These are phyloP conservation scores for Carcina quercana DNA, from an alignment of 2,888 invertebrate species.

Conservation along the genomic window DNA sequence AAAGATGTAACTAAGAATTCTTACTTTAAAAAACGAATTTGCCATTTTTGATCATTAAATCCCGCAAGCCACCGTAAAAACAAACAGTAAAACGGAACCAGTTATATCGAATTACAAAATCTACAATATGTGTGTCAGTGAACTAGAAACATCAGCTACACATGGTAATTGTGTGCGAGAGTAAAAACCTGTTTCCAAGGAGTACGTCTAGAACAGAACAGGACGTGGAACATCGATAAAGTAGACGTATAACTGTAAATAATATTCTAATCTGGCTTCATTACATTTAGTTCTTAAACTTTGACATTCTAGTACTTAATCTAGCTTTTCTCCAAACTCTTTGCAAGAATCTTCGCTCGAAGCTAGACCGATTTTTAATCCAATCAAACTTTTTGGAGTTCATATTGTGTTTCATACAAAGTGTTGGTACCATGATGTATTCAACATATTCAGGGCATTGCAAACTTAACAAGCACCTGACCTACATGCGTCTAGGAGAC, in stretches of 20 bases:
- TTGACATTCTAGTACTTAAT: slow-evolving; percentile 16
- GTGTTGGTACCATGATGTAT: too few relatives aligned
- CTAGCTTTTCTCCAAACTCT: too few relatives aligned
- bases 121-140: slow-evolving; percentile 33
- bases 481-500: too few relatives aligned
- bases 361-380: too few relatives aligned
- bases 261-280: neutral
- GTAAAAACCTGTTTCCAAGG: slow-evolving; percentile 31
- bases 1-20: too few relatives aligned
- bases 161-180: slow-evolving; percentile 25
- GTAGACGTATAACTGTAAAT: slow-evolving; percentile 23
- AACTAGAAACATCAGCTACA: slow-evolving; percentile 35
- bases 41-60: too few relatives aligned
- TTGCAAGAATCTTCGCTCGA: too few relatives aligned
- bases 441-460: too few relatives aligned
- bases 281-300: slow-evolving; percentile 19
- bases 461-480: too few relatives aligned
- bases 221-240: slow-evolving; percentile 17
- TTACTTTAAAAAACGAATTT: too few relatives aligned
- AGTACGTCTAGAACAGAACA: slow-evolving; percentile 15
- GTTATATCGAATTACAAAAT: slow-evolving; percentile 21
- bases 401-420: too few relatives aligned
- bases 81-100: slow-evolving; percentile 16
- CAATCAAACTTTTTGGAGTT: too few relatives aligned
- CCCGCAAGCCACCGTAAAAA: slow-evolving; percentile 3